These are phyloP conservation scores for Actinia tenebrosa DNA, from an alignment of 64 coral and sea anemone species.

Conservation along the genomic window DNA sequence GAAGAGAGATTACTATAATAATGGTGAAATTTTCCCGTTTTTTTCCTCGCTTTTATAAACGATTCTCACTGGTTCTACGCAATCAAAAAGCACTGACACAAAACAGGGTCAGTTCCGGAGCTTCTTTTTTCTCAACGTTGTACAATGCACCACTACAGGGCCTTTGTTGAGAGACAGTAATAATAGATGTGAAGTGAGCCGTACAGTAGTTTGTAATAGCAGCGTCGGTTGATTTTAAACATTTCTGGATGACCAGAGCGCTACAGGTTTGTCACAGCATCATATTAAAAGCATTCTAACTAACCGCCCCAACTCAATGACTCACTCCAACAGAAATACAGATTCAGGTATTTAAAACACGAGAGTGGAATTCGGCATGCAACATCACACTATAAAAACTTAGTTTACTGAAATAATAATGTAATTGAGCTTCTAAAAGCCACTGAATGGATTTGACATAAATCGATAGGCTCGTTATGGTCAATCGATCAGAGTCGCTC, in stretches of 20 bases:
- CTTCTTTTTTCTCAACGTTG: not conserved
- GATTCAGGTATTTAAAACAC: slow-evolving; percentile 3
- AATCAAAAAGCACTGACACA: not conserved
- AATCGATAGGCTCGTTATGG: not conserved
- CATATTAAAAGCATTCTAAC: not conserved
- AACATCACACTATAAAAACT: not conserved
- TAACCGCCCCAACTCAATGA: not conserved
- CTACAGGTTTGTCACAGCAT: not conserved
- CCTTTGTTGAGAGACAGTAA: not conserved
- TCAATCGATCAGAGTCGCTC: not conserved
- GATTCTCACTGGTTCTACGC: not conserved
- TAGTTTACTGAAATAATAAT: not conserved
- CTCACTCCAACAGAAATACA: not conserved
- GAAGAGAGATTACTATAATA: no score
- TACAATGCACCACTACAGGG: not conserved
- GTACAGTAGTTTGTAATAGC: not conserved
- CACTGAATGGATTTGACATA: not conserved
- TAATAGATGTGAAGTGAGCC: not conserved
- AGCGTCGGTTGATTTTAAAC: not conserved
- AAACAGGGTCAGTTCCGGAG: not conserved
- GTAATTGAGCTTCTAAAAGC: not conserved
- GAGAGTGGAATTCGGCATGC: not conserved
- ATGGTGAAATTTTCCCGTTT: not conserved
- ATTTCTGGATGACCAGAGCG: not conserved
- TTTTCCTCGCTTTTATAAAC: not conserved